Evolutionary conservation across 1,140 invertebrate genomes (phyloP), one percentile per base, ranked within the genome.

Genomic region (Aleiodes sp.): DNA sequence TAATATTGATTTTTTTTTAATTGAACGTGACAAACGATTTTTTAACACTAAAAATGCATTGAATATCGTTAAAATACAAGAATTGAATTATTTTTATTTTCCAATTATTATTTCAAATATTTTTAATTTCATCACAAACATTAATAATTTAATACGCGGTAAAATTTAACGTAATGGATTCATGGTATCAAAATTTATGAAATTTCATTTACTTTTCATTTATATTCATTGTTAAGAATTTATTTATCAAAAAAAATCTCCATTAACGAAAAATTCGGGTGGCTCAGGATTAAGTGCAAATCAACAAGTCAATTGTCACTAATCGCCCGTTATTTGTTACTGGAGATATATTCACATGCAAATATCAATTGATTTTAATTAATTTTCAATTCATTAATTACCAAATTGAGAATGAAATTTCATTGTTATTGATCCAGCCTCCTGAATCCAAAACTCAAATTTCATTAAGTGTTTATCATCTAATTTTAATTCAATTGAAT

Each of bases 391-490:
- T 52, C 26, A 35, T n/a, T 35, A 35, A 35, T 35, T 26, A 21
- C 59, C 37, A n/a, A n/a, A n/a, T n/a, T n/a, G n/a, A n/a, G n/a
- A 62, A 70, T 59, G 70, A 73, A 72, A 71, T 70, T 73, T 72
- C 43, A 28, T 64, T 73, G 69, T 64, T 70, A 63, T 69, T 73
- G 70, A 73, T 62, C 74, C 74, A 76, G 72, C 75, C 74, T 78
- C 75, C 71, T 70, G 70, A 39, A n/a, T 14, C 65, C 65, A 39
- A 12, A 39, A 24, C 26, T 60, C n/a, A n/a, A n/a, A 12, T 59
- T 31, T 7, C 16, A 10, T 8, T 19, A 31, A 10, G 37, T 9
- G 14, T 10, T 9, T 10, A n/a, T n/a, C n/a, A n/a, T n/a, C n/a
- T n/a, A n/a, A n/a, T n/a, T n/a, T n/a, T n/a, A n/a, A n/a, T n/a